These are phyloP conservation scores for Amaurobius ferox DNA, from an alignment of 2,888 invertebrate genomes.

Conservation along the genomic window DNA sequence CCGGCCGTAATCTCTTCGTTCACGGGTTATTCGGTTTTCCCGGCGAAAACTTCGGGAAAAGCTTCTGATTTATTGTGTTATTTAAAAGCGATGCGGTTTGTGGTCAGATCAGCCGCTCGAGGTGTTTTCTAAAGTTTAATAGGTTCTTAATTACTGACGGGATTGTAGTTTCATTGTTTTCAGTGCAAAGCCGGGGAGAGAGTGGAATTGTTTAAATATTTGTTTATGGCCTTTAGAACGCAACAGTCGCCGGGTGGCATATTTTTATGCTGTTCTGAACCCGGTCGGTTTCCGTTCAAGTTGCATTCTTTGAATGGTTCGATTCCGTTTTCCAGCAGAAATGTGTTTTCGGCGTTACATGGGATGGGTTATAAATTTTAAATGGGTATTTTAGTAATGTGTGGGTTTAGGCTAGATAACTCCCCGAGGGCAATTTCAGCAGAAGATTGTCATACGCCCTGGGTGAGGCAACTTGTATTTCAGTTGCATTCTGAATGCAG, in stretches of 20 bases:
- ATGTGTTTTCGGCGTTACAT: background rate
- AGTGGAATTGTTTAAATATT: conserved; percentile 8
- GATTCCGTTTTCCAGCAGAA: background rate
- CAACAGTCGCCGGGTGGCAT: background rate
- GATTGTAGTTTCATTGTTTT: conserved; percentile 15
- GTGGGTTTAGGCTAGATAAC: too few relatives aligned
- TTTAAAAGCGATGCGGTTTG: conserved; percentile 36
- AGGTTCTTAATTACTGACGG: conserved; percentile 18
- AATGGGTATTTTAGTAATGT: too few relatives aligned
- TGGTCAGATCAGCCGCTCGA: conserved; percentile 16
- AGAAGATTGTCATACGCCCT: too few relatives aligned
- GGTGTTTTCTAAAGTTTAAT: conserved; percentile 15
- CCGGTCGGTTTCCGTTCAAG: conserved; percentile 3
- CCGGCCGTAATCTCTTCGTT: conserved; percentile 66
- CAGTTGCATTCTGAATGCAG: too few relatives aligned
- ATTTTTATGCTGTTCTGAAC: conserved; percentile 12
- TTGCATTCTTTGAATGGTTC: conserved; percentile 9
- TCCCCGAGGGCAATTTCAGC: too few relatives aligned
- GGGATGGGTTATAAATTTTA: too few relatives aligned
- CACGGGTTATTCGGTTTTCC: conserved; percentile 53
- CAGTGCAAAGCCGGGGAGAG: background rate
- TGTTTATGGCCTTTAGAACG: conserved; percentile 16
- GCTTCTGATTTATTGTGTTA: conserved; percentile 42
- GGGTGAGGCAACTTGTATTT: too few relatives aligned
- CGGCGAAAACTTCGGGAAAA: conserved; percentile 46